Base-by-base conservation (phyloP, 2,888 invertebrate species). In the Drosophila suboccidentalis region DNA sequence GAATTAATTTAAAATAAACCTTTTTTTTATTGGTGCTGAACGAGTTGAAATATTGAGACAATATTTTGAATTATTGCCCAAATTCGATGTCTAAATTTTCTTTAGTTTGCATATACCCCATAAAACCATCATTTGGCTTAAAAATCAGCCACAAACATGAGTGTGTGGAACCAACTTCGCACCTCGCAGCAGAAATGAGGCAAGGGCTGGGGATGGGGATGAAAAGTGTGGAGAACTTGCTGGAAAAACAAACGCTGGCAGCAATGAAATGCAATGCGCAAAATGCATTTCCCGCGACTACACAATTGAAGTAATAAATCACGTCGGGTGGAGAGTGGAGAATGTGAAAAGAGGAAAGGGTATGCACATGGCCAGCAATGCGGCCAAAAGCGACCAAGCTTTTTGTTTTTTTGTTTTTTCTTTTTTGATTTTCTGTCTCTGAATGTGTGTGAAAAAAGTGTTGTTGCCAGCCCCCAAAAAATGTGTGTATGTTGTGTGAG, bases 261-360 rank as follows among this genome's bases (percentile, higher is more conserved):
- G 84, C 84, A 78, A 87, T 84, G 88, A 87, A 87, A 87, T 84
- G 88, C 83, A 88, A 78, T 83, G 88, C 86, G 82, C 85, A 87
- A 84, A 84, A 84, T 87, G 84, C 82, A 89, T 89, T 84, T 86
- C 78, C 78, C 78, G 84, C 86, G 80, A 88, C 84, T 89, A 86
- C 78, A 86, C 89, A 86, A 86, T 86, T 86, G 86, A 89, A 87
- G 82, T 87, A 87, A 87, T 87, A 87, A 89, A 87, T 87, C 86
- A 87, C 80, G 82, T 46, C 51, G 61, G 74, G 61, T 49, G 71
- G 69, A 54, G 68, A 68, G 65, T 53, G 29, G 34, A 38, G 6
- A 10, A 36, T 8, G 11, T 8, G 11, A 60, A 44, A 51, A 38
- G 8, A 15, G 46, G 15, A 36, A 32, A 34, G 46, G 41, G 58